These are phyloP conservation scores for Syrista parreyssii DNA, from an alignment of 2,888 invertebrate genomes.

Conservation along the genomic window DNA sequence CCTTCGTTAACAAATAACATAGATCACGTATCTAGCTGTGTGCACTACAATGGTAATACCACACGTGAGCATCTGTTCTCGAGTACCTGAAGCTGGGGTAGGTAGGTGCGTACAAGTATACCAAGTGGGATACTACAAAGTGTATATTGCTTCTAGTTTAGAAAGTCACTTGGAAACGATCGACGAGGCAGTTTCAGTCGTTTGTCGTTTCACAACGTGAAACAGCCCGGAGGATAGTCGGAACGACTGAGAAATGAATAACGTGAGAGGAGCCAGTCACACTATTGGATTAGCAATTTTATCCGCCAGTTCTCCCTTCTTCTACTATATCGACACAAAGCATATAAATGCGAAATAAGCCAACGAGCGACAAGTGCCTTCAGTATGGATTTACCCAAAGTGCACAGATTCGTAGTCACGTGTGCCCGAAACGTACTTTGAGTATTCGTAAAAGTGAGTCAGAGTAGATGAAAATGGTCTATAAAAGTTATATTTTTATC, in stretches of 20 bases:
- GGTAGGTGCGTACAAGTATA: not conserved
- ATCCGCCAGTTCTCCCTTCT: conserved; percentile 7
- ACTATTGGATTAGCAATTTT: conserved; percentile 12
- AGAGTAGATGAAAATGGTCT: too few species aligned
- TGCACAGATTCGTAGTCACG: not conserved
- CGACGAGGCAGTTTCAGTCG: conserved; percentile 28
- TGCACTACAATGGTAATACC: not conserved
- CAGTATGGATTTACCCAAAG: not conserved
- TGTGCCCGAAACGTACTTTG: not conserved
- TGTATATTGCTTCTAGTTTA: conserved; percentile 34
- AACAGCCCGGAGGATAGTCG: conserved; percentile 20
- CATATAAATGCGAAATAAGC: not conserved
- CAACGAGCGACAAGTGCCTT: not conserved
- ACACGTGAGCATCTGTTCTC: not conserved
- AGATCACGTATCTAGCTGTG: not conserved
- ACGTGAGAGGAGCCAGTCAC: conserved; percentile 3
- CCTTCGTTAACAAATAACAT: not conserved
- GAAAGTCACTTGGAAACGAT: conserved; percentile 40
- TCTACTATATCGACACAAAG: conserved; percentile 10
- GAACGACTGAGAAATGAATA: conserved; percentile 6
- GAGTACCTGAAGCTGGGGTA: not conserved
- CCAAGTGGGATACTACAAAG: not conserved
- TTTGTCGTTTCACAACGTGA: conserved; percentile 41
- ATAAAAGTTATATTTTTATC: too few species aligned
- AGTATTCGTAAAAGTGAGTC: not conserved